Base-by-base conservation (phyloP, 2,797 vertebrate genomes). In the Discoglossus pictus region DNA sequence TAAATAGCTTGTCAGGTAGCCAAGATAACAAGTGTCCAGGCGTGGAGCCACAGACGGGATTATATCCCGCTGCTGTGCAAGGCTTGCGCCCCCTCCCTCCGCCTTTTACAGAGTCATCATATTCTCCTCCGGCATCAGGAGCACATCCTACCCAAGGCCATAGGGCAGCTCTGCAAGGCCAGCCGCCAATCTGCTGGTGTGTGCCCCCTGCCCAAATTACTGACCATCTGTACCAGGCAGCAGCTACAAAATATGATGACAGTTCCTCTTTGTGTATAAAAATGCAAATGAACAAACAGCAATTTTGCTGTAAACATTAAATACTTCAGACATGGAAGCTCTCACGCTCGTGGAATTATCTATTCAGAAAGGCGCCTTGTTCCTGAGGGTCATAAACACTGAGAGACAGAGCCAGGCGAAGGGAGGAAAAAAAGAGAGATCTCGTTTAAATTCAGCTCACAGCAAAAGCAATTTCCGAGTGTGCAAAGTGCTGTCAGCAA, bases 371-470 rank as follows among this genome's bases (percentile, higher is more conserved):
- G 81, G 82, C 84, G 88, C 88, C 85, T 84, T 80, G 83, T 86
- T 89, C 89, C 90, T 74, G 78, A 83, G 88, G 88, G 87, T 89
- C 82, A 79, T 87, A 83, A 85, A 83, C 84, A 80, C 78, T 75
- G 78, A 79, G 78, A 78, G 75, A 83, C 83, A 84, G 86, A 87
- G 88, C 86, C 86, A 78, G 76, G 82, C 87, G 83, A 91, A 36
- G 13, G 9, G 21, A 21, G 42, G n/a, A 42, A 43, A 40, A 61
- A 52, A 71, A 42, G 54, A 86, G 89, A 80, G 80, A 85, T 85
- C 91, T 93, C 88, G 88, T 94, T 98, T 92, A 96, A 94, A 98
- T 98, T 97, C 97, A 84, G 89, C 90, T 97, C 95, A 97, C 92
- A 98, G 92, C 90, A 88, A 92, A 93, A 93, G 92, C 92, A 93